These are phyloP conservation scores for Rhabdomys pumilio DNA, from an alignment of 2,797 vertebrate species.

Conservation along the genomic window DNA sequence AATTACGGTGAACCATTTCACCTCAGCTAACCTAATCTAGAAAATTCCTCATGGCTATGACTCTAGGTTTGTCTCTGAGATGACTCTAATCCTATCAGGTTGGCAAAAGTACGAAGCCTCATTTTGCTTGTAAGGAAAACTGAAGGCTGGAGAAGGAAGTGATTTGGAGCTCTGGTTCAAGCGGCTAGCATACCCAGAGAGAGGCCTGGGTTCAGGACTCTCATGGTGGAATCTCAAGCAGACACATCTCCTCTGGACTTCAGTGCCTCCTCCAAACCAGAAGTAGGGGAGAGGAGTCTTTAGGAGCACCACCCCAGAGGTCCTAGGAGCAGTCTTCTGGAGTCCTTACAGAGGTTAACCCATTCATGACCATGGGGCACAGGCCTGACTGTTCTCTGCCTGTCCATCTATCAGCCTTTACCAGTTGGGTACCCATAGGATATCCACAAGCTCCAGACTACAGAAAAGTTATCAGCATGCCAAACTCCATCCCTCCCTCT, in stretches of 20 bases:
- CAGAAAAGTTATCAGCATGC: not conserved
- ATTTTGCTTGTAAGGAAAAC: not conserved
- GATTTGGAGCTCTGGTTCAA: not conserved
- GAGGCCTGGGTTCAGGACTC: not conserved
- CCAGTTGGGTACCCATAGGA: not conserved
- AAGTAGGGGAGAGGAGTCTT: not conserved
- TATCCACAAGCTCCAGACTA: not conserved
- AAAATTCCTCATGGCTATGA: not conserved
- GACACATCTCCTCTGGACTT: not conserved
- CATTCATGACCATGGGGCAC: not conserved
- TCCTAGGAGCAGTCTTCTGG: not conserved
- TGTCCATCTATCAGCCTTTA: not conserved
- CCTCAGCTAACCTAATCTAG: not conserved
- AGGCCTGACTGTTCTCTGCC: not conserved
- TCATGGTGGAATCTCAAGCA: not conserved
- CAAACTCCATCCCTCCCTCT: not conserved
- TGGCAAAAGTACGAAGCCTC: not conserved
- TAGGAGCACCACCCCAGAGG: not conserved
- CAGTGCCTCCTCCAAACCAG: not conserved
- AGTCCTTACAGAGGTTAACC: not conserved
- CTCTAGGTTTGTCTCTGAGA: too few relatives aligned
- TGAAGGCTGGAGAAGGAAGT: not conserved
- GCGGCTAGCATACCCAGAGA: not conserved
- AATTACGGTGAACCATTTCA: not conserved
- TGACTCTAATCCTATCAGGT: not conserved